Evolutionary conservation across 2,888 invertebrate genomes (phyloP), one percentile per base, ranked within the genome.

Genomic region (Leptinotarsa haldemani): DNA sequence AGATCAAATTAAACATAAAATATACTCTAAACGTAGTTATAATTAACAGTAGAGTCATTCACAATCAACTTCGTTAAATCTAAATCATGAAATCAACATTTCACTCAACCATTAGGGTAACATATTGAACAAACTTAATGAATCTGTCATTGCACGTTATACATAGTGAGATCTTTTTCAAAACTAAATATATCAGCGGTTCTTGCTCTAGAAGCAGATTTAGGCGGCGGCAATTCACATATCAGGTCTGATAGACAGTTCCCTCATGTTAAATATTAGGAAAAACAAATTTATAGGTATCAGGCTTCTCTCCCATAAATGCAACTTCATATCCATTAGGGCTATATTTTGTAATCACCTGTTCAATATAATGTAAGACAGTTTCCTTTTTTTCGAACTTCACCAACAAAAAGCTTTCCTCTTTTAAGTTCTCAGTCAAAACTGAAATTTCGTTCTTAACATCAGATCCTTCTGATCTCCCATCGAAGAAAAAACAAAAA

Each of bases 271-370:
- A 9, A 7, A 18, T 52, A 52, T 52, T 61, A 3, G 69, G 18
- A 46, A 61, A 61, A 61, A 69, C 47, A 61, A 69, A 69, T 69
- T 69, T 69, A 61, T 30, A 40, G 61, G 69, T 61, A 61, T 20
- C 61, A 12, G 69, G 69, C 47, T 69, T 61, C 47, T 63, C 61
- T 69, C 69, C 46, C 18, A 69, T 16, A 69, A 58, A 69, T 58
- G 69, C 40, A 61, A 69, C 61, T 61, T 61, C 46, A 16, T 40
- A 69, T 69, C 61, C 61, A 3, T 16, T 56, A 18, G 61, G 69
- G 58, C 20, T 58, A 18, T 69, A 69, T 69, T 69, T 61, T 61
- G 61, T 69, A 22, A 69, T 25, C 13, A 69, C 61, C 69, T 40
- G 61, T 53, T 22, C 69, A 69, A 69, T 16, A 18, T 69, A 61